phyloP scores from a whole-genome alignment of 1,140 invertebrate genomes.

The Hycleus phaleratus region DNA sequence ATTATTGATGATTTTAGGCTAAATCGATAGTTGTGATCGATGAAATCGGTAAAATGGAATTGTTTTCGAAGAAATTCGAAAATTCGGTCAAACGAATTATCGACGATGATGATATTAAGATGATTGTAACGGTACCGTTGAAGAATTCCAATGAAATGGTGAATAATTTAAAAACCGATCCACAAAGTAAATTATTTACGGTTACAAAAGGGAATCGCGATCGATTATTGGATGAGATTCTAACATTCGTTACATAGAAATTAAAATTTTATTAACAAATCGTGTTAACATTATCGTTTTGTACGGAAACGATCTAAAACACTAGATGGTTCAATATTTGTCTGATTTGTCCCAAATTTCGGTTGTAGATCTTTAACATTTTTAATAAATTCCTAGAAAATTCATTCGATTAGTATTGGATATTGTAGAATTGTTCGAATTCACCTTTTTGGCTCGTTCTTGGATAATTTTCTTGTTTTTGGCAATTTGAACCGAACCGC shows the following conservation, averaged over 20 bases:
- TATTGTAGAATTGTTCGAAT: constrained; percentile 9
- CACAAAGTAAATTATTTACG: constrained; percentile 15
- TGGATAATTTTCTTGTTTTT: constrained; percentile 74
- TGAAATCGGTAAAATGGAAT: constrained; percentile 64
- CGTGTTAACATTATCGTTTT: background rate
- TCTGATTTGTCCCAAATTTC: constrained; percentile 30
- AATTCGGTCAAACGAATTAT: constrained; percentile 39
- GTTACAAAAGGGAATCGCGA: constrained; percentile 8
- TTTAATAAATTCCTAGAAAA: constrained; percentile 52
- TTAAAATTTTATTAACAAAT: background rate
- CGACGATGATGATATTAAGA: constrained; percentile 23
- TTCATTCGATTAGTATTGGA: constrained; percentile 16
- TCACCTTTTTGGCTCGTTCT: constrained; percentile 57
- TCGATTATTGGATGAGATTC: constrained; percentile 1
- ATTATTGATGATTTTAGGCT: constrained; percentile 20
- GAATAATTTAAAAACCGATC: constrained; percentile 13
- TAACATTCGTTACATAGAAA: constrained; percentile 3
- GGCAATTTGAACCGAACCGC: constrained; percentile 63
- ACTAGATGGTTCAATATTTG: constrained; percentile 44
- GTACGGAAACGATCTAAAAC: constrained; percentile 55
- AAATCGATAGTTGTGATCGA: constrained; percentile 48
- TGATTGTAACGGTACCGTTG: constrained; percentile 51
- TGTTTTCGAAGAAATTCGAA: constrained; percentile 51
- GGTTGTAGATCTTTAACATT: constrained; percentile 38
- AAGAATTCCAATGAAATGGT: constrained; percentile 25